These are phyloP conservation scores for Aradophagus sp. DNA, from an alignment of 1,140 invertebrate genomes.

Conservation along the genomic window DNA sequence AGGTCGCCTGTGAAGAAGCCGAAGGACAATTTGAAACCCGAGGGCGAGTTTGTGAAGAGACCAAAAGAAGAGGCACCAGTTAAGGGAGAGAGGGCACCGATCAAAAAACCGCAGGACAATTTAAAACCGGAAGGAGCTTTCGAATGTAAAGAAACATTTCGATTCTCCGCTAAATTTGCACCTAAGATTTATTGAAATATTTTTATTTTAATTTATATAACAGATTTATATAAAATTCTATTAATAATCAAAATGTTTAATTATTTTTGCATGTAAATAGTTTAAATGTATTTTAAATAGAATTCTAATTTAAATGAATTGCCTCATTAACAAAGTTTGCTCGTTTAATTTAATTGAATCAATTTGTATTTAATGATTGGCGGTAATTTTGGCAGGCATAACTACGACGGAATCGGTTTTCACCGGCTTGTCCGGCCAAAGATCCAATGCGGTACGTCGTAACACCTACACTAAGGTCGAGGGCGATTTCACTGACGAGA, in stretches of 20 bases:
- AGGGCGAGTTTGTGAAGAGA: constrained; percentile 75
- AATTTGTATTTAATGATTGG: neutral
- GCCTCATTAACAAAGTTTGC: too few species aligned
- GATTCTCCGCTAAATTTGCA: too few species aligned
- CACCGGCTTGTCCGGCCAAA: constrained; percentile 79
- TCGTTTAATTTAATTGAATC: too few species aligned
- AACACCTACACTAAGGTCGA: constrained; percentile 89
- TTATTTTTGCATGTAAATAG: too few species aligned
- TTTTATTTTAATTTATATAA: too few species aligned
- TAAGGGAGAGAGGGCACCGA: constrained; percentile 68
- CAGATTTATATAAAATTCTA: too few species aligned
- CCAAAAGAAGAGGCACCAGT: constrained; percentile 65
- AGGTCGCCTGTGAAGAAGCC: constrained; percentile 70
- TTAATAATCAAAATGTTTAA: too few species aligned
- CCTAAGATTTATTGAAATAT: too few species aligned
- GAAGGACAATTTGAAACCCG: constrained; percentile 72
- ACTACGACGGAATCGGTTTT: constrained; percentile 81
- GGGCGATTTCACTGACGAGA: constrained; percentile 81
- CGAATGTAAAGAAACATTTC: constrained; percentile 62
- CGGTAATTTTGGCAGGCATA: too few species aligned
- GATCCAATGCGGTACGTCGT: constrained; percentile 81
- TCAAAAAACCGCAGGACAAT: constrained; percentile 73
- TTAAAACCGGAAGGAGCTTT: constrained; percentile 78
- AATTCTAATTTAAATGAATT: too few species aligned
- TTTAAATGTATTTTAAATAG: too few species aligned